These are phyloP conservation scores for Fringilla coelebs DNA, from an alignment of 2,797 vertebrate genomes.

Conservation along the genomic window DNA sequence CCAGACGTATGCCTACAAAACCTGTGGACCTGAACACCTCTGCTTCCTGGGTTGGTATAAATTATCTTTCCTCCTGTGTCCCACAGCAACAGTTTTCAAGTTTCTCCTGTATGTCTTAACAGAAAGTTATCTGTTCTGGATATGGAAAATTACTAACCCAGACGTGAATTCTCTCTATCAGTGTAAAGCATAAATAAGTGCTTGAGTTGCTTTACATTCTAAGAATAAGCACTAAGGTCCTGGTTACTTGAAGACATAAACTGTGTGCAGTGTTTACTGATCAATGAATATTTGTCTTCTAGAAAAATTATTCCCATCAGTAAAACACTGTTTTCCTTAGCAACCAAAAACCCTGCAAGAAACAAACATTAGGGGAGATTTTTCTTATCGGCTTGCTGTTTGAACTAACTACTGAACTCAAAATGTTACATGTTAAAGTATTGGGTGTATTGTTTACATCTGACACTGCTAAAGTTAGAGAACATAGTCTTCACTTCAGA, in stretches of 20 bases:
- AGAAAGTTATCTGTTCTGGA: background rate
- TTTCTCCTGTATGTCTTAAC: background rate
- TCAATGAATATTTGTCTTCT: background rate
- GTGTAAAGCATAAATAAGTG: background rate
- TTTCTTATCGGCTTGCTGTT: background rate
- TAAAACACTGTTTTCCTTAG: background rate
- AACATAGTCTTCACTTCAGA: background rate
- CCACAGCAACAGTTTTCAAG: background rate
- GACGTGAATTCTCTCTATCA: background rate
- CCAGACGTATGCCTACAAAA: conserved; percentile 76
- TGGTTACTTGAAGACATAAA: background rate
- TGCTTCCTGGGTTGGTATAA: conserved; percentile 80
- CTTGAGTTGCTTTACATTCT: background rate
- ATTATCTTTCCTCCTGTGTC: fast-evolving
- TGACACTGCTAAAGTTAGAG: background rate
- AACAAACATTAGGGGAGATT: background rate
- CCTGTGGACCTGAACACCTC: conserved; percentile 52
- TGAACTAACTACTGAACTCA: background rate
- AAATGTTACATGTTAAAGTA: background rate
- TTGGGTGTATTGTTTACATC: background rate
- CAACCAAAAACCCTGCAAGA: background rate
- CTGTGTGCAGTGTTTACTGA: background rate
- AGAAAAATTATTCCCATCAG: background rate
- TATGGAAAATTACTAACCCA: background rate
- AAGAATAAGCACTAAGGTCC: background rate